Base-by-base conservation (phyloP, 2,797 vertebrate genomes). In the Halcyon leucocephala region DNA sequence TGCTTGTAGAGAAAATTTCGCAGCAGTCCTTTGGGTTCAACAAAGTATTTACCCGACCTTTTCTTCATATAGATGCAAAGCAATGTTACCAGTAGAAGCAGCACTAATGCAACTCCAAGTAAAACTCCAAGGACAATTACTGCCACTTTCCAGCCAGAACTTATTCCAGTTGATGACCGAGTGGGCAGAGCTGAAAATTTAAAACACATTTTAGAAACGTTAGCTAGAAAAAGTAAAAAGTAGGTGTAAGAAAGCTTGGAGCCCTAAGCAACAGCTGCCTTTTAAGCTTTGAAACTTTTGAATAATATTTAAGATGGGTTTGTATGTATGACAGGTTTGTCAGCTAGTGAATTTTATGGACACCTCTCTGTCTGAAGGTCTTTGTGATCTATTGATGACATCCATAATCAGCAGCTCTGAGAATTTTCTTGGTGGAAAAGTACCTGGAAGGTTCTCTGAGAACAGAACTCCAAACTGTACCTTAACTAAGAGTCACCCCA, bases 91-190 rank as follows among this genome's bases (percentile, higher is more conserved):
- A 96, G 35, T 65, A 97, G 19, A 26, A 94, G 52, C 41, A 94
- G 7, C 58, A 96, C 18, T 61, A 97, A 42, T 14, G 72, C 74
- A 77, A 74, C 61, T 57, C 96, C 96, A 67, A 97, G 93, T 55
- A 97, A 71, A 92, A 97, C 97, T 83, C 96, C 97, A 55, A 97
- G 94, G 69, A 97, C 94, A 89, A 97, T 97, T 86, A 97, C 95
- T 69, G 95, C 97, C 49, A 58, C 96, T 95, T 55, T 97, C 97
- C 96, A 97, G 71, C 31, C 0, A 6, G 62, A 85, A 71, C 5
- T 21, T 71, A 82, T 14, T 78, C 35, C 94, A 48, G 31, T 10
- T 71, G 95, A 7, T 48, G 92, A 7, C 21, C 66, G 89, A 91
- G 28, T 24, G 57, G 60, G 9, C 8, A 66, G 21, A 70, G 39